phyloP scores from a whole-genome alignment of 2,113 vertebrate species.

The Chaenogobius annularis region DNA sequence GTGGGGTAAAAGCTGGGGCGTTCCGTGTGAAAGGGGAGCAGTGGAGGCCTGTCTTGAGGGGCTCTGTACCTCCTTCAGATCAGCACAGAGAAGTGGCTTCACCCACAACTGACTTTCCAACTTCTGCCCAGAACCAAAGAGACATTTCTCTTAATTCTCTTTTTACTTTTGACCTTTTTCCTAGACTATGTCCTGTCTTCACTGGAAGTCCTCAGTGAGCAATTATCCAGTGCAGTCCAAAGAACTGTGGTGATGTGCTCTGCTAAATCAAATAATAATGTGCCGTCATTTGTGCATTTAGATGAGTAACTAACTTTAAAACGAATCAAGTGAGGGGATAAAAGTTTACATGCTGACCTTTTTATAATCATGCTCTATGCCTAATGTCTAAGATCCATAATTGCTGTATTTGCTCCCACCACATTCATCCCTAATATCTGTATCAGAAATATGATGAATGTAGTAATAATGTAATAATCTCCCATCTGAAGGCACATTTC shows the following conservation, averaged over 20 bases:
- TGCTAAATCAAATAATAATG: not conserved
- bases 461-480: too few species aligned
- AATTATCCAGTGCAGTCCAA: conserved; percentile 3
- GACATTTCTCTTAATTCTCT: conserved; percentile 17
- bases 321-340: too few species aligned
- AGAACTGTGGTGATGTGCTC: not conserved
- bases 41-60: conserved; percentile 41
- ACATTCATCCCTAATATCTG: too few species aligned
- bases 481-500: not conserved
- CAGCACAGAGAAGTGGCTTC: conserved; percentile 36
- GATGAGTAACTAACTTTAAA: too few species aligned
- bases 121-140: conserved; percentile 18
- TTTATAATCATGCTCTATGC: too few species aligned
- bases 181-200: conserved; percentile 18
- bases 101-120: conserved; percentile 49
- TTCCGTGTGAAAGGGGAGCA: conserved; percentile 36
- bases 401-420: too few species aligned
- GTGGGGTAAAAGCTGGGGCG: conserved; percentile 31
- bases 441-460: too few species aligned
- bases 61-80: conserved; percentile 22
- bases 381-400: too few species aligned
- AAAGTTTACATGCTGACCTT: too few species aligned
- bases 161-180: conserved; percentile 19
- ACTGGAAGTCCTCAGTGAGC: conserved; percentile 8
- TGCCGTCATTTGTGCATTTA: not conserved